Base-by-base conservation (phyloP, 2,888 invertebrate genomes). In the Ormyrus thymus region DNA sequence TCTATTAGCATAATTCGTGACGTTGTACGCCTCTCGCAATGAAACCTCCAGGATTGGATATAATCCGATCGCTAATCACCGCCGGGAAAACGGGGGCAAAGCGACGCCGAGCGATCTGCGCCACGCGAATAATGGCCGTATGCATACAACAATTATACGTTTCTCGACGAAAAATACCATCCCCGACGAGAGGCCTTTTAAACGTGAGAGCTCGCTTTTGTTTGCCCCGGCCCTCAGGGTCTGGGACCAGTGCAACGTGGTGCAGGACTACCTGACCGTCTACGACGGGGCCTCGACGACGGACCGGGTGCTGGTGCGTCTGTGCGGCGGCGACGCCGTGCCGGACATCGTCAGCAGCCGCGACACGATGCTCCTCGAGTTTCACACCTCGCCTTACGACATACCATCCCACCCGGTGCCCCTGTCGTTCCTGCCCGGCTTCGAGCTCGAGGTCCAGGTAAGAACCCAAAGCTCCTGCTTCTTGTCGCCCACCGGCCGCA, bases 281-380 rank as follows among this genome's bases (percentile, higher is more conserved):
- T 94, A 95, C 92, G 96, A 96, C 87, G 96, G 96, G 0, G 92
- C 93, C 55, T 93, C 94, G 13, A 92, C 93, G 11, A 92, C 93
- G 72, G 93, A 94, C n/a, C 94, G 95, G 0, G 93, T 95, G 8
- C 90, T 96, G 79, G 94, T 95, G 7, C 93, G 95, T 81, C 92
- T 96, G 80, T 96, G 96, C 88, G 96, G 96, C 6, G 95, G 95
- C 1, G 96, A 96, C 86, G 94, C 94, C 0, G 94, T 96, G 0
- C 95, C 95, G 8, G 95, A 95, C 87, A 95, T 96, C 84, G 92
- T 95, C 84, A 95, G 94, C 87, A 93, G 95, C 85, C 94, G 95
- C 8, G 93, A 95, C 75, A 94, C 95, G 87, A 94, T 96, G 93
- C 91, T 96, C 70, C 91, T 96, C 65, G 95, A 95, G 90, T 95